Evolutionary conservation across 1,140 invertebrate species (phyloP), one percentile per base, ranked within the genome.

Genomic region (Galendromus occidentalis): DNA sequence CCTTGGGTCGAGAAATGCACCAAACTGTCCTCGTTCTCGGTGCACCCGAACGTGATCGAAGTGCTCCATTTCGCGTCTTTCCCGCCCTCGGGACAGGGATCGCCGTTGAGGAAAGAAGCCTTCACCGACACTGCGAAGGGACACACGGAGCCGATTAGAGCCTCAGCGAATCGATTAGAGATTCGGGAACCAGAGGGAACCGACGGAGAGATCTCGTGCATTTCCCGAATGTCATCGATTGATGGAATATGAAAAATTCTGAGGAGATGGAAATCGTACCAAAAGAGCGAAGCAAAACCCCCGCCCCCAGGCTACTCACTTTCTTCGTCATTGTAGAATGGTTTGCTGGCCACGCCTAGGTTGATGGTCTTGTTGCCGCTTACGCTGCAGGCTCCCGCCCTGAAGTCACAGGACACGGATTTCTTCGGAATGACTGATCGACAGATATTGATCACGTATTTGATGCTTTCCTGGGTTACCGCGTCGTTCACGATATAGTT

Each of bases 351-450:
- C 12, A 39, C 18, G 1, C 68, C 68, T 41, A 69, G 64, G 55
- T 66, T 67, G 7, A 67, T 64, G 14, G 65, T 69, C 42, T 69
- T 67, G 28, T 47, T 64, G 1, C 68, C 20, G 51, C 70, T 68
- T 44, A 73, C 68, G 39, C 69, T 64, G 69, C 74, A 75, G 7
- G 70, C 68, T n/a, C 72, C 74, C 12, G 74, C 65, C 64, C 71
- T 69, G 64, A 70, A 72, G 9, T 71, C 72, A 67, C 74, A 75
- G 0, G 70, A 70, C 42, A 72, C 69, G 69, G 68, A 71, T 70
- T 68, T 59, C 44, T 69, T 67, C 47, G 74, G 71, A 9, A 75
- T 72, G 0, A 75, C 67, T 25, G 71, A 71, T 68, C 73, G 20
- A 73, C 69, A 71, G 68, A 75, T 39, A 70, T 69, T 45, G 71